phyloP scores from a whole-genome alignment of 2,113 vertebrate species.

The Deroptyus accipitrinus region DNA sequence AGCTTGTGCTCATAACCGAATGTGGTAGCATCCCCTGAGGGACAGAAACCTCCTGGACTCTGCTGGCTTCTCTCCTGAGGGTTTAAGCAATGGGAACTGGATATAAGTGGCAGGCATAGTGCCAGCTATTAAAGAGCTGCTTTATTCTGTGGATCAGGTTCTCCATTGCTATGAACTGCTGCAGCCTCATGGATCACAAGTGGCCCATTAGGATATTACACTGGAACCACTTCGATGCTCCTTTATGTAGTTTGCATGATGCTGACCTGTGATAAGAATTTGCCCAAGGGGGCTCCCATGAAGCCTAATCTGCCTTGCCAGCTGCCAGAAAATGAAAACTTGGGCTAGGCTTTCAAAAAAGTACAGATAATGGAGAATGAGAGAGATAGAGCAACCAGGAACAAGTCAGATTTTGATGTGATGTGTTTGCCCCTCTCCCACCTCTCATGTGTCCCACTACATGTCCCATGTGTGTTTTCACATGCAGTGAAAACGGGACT shows the following conservation, averaged over 20 bases:
- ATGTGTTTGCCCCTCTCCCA: not conserved
- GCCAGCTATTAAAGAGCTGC: not conserved
- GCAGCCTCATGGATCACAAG: not conserved
- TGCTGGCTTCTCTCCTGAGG: not conserved
- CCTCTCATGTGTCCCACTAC: not conserved
- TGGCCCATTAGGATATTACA: not conserved
- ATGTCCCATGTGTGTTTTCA: too few relatives aligned
- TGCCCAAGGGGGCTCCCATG: not conserved
- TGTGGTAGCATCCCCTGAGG: not conserved
- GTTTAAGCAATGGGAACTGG: not conserved
- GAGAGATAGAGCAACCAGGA: not conserved
- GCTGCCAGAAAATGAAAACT: not conserved
- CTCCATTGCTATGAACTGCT: not conserved
- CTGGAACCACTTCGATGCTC: not conserved
- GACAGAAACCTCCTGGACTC: not conserved
- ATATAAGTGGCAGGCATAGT: not conserved
- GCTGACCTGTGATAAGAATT: not conserved
- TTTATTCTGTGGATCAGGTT: not conserved
- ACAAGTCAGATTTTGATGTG: not conserved
- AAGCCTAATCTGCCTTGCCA: not conserved
- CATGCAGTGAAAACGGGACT: not conserved
- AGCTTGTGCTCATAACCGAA: not conserved
- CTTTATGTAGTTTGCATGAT: not conserved
- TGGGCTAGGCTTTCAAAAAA: not conserved
- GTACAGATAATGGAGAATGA: not conserved